Evolutionary conservation across 2,113 vertebrate genomes (phyloP).

Genomic region (Cricetomys ansorgei): DNA sequence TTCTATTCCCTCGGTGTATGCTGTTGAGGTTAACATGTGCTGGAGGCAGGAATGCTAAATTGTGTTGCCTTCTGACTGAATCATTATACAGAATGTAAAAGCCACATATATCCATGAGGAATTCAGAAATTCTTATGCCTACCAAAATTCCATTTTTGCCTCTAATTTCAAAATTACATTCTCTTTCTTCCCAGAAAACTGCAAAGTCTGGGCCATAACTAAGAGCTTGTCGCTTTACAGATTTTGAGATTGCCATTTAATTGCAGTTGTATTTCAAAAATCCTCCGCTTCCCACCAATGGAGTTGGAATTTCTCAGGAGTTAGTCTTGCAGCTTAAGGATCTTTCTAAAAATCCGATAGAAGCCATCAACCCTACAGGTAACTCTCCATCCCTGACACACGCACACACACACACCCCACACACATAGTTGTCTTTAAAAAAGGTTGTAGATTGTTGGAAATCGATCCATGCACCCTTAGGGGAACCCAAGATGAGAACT

Average conservation of each 20-base stretch:
- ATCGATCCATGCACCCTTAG: neutral
- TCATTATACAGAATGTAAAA: neutral
- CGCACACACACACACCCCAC: no score
- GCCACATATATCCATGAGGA: neutral
- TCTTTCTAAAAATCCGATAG: conserved; percentile 38
- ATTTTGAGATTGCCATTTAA: neutral
- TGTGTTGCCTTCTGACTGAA: neutral
- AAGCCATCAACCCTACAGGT: neutral
- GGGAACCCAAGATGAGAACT: neutral
- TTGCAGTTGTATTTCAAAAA: neutral
- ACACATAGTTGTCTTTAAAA: neutral
- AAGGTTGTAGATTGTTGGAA: neutral
- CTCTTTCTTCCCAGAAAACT: conserved; percentile 12
- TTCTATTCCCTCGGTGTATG: neutral
- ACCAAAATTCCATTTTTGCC: conserved; percentile 9
- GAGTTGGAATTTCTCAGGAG: conserved; percentile 9
- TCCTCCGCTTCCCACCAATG: neutral
- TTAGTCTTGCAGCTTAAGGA: conserved; percentile 18
- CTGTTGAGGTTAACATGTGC: neutral
- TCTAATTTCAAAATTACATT: conserved; percentile 29
- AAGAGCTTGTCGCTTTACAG: neutral
- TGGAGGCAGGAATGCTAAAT: neutral
- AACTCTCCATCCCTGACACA: neutral
- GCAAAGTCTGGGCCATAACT: neutral
- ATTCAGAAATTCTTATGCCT: neutral